Conservation (phyloP, 1,140 invertebrate species). For the Dendroctonus ponderosae region DNA sequence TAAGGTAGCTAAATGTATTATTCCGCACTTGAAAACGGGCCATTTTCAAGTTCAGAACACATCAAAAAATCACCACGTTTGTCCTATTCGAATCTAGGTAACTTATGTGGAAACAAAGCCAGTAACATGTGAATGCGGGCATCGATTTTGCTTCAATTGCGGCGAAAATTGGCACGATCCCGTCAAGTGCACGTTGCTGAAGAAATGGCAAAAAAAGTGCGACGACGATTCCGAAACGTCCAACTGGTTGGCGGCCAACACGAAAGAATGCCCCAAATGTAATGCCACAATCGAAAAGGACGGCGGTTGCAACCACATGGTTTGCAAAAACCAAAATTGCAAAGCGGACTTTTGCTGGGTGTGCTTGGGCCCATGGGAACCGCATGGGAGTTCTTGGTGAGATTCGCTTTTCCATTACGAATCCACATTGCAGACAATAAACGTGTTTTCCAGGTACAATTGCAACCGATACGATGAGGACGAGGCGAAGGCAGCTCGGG, state of each 20-base stretch:
- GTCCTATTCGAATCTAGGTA: slow-evolving; percentile 37
- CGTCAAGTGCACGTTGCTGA: slow-evolving; percentile 66
- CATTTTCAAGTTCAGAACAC: not conserved
- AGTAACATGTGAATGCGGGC: slow-evolving; percentile 66
- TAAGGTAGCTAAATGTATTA: slow-evolving; percentile 54
- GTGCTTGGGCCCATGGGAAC: slow-evolving; percentile 75
- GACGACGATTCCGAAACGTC: slow-evolving; percentile 79
- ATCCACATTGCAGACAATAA: not conserved
- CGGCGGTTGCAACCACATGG: slow-evolving; percentile 80
- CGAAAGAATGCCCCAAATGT: slow-evolving; percentile 78
- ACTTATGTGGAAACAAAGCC: slow-evolving; percentile 61
- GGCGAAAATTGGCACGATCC: slow-evolving; percentile 77
- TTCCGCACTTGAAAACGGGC: not conserved
- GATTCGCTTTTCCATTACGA: not conserved
- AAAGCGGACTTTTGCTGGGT: slow-evolving; percentile 81
- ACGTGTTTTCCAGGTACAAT: slow-evolving; percentile 29
- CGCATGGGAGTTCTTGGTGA: slow-evolving; percentile 75
- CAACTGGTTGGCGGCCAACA: slow-evolving; percentile 79
- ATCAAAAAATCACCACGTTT: not conserved
- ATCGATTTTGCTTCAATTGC: slow-evolving; percentile 71
- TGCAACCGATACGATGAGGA: slow-evolving; percentile 83
- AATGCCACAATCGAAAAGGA: slow-evolving; percentile 74
- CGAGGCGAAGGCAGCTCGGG: slow-evolving; percentile 92
- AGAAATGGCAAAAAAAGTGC: slow-evolving; percentile 77
- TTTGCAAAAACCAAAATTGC: slow-evolving; percentile 75